A percentile compares a stretch with the other conserved stretches of the same genome.
phyloP scores from a whole-genome alignment of 2,113 vertebrate species.

The Plecotus auritus region DNA sequence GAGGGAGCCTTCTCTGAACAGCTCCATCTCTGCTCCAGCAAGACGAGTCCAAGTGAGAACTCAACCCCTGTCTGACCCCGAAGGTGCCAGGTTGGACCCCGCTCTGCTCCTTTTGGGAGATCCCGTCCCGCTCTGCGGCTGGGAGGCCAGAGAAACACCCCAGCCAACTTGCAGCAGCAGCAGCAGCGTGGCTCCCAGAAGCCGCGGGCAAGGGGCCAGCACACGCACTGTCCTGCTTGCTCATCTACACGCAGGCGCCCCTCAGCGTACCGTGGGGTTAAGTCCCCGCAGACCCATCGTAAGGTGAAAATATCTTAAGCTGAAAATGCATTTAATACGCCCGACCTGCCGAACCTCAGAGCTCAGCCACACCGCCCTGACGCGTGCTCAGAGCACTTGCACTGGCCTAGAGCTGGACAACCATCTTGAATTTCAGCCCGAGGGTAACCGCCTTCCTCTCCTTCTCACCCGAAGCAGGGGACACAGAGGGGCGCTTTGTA shows the following conservation, averaged over 20 bases:
- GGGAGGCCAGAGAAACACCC: neutral
- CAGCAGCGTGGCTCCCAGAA: neutral
- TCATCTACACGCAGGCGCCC: neutral
- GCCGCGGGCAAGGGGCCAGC: neutral
- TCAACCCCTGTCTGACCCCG: too few species aligned
- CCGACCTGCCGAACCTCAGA: too few species aligned
- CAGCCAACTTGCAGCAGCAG: neutral
- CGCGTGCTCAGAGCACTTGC: neutral
- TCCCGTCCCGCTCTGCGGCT: neutral
- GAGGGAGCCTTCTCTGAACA: neutral
- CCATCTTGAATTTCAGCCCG: neutral
- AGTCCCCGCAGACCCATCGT: too few species aligned
- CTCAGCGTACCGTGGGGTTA: neutral
- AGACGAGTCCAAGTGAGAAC: conserved; percentile 13
- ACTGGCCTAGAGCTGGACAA: neutral
- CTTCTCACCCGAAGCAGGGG: neutral
- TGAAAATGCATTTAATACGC: neutral
- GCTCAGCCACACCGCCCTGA: neutral
- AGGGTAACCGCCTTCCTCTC: neutral
- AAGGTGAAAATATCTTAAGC: neutral
- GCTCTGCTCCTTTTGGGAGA: neutral
- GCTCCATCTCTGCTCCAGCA: conserved; percentile 21
- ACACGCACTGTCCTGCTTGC: neutral
- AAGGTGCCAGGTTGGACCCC: too few species aligned
- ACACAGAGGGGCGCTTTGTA: neutral